phyloP scores from a whole-genome alignment of 2,888 invertebrate genomes.

The Bembecia ichneumoniformis region DNA sequence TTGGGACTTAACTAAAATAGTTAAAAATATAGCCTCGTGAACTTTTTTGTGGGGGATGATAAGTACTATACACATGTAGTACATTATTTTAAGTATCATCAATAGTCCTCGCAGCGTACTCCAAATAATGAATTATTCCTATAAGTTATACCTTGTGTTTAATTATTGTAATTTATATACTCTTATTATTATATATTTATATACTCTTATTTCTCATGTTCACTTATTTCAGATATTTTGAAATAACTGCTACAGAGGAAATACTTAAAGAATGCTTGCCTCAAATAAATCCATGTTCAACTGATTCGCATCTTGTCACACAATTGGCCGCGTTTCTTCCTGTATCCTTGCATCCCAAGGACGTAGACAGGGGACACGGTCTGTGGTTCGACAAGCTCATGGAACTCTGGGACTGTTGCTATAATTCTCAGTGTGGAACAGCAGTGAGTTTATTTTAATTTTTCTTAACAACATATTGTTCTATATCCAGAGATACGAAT shows the following conservation, averaged over 20 bases:
- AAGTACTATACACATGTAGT: too few relatives aligned
- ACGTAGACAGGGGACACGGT: conserved; percentile 77
- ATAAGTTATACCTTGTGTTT: too few relatives aligned
- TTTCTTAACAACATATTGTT: not conserved
- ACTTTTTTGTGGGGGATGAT: too few relatives aligned
- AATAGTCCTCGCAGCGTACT: too few relatives aligned
- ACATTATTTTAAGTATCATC: too few relatives aligned
- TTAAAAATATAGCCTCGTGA: too few relatives aligned
- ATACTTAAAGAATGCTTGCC: conserved; percentile 89
- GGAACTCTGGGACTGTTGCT: conserved; percentile 83
- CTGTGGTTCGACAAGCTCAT: conserved; percentile 87
- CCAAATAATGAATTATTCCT: too few relatives aligned
- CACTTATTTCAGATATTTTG: conserved; percentile 74
- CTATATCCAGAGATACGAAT: too few relatives aligned
- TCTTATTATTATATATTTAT: not conserved
- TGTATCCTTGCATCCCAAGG: conserved; percentile 74
- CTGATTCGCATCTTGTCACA: conserved; percentile 67
- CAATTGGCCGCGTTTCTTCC: conserved; percentile 85
- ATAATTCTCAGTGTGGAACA: conserved; percentile 79
- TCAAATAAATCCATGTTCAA: conserved; percentile 80
- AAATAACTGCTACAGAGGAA: conserved; percentile 83
- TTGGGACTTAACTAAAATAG: too few relatives aligned
- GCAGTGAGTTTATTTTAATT: conserved; percentile 11
- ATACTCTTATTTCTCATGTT: not conserved
- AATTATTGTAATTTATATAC: too few relatives aligned